Percentiles rank a stretch among this genome's conserved stretches.
Evolutionary conservation across 2,888 invertebrate genomes (phyloP).

Genomic region (Chalcis sispes): DNA sequence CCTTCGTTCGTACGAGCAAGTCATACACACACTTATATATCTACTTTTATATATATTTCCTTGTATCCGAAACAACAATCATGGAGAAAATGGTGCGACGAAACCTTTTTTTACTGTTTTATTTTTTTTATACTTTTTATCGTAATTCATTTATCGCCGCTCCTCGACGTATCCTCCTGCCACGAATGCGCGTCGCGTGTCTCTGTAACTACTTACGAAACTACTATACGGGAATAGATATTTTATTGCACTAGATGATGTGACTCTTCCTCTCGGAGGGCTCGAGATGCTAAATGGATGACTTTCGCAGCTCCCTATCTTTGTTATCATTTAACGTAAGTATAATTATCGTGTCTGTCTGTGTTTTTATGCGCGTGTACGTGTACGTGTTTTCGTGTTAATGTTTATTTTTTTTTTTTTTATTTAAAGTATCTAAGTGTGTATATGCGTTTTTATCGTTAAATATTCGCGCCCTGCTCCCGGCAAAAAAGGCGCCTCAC

Average conservation of each 20-base stretch:
- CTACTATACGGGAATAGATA: conserved; percentile 57
- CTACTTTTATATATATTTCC: conserved; percentile 2
- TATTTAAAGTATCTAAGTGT: conserved; percentile 6
- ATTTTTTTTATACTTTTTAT: neutral
- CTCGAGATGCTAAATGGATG: conserved; percentile 44
- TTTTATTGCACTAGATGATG: conserved; percentile 58
- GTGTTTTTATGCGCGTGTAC: neutral
- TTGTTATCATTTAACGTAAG: conserved; percentile 13
- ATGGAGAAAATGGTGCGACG: conserved; percentile 7
- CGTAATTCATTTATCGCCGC: neutral
- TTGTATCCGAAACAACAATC: no score
- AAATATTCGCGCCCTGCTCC: conserved; percentile 52
- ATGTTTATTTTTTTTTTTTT: conserved; percentile 16
- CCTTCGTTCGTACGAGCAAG: no score
- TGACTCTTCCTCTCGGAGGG: conserved; percentile 51
- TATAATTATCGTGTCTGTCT: conserved; percentile 22
- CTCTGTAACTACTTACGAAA: conserved; percentile 52
- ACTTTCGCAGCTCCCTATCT: conserved; percentile 18
- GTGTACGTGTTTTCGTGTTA: conserved; percentile 3
- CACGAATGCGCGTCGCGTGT: conserved; percentile 9
- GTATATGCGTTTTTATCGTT: conserved; percentile 26
- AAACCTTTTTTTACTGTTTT: neutral
- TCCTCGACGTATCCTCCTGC: conserved; percentile 4
- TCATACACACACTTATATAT: neutral
- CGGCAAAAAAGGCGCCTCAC: conserved; percentile 63